Base-by-base conservation (phyloP, 1,140 invertebrate species). In the Batillaria attramentaria region DNA sequence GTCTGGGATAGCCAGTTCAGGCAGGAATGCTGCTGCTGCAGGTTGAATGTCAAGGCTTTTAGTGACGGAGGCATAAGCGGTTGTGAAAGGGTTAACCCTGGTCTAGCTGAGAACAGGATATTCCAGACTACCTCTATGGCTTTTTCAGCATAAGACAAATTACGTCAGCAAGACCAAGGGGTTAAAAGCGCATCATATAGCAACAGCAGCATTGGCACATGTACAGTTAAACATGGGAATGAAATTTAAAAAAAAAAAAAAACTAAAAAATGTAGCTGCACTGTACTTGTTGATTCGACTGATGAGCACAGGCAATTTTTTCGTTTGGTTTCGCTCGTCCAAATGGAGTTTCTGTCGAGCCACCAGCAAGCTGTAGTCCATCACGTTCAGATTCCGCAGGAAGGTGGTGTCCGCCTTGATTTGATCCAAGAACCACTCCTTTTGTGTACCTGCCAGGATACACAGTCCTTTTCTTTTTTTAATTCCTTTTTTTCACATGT, bases 311-410 rank as follows among this genome's bases (percentile, higher is more conserved):
- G 69, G 41, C 39, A 84, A 43, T 31, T 70, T 72, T 28, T 78
- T 69, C 31, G 78, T 54, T 18, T n/a, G 65, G 10, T 66, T 16
- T 28, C 18, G 42, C 46, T 84, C 84, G 18, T 42, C 33, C 10
- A 42, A 33, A 39, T 70, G 62, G 13, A 78, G 75, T 35, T 66
- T 75, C 41, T 87, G 86, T 69, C 82, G 65, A 24, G 84, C 86
- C 57, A 87, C 57, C 57, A 87, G 78, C 1, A 87, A 57, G 42
- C 86, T 87, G 73, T 87, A 87, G 60, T 87, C 86, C 69, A 84
- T 84, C 43, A 85, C 85, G 41, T 82, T 81, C 43, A 86, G 72
- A 37, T 77, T 72, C 31, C 74, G 37, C 78, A 87, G 68, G 66
- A 87, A 87, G 13, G 77, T 68, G n/a, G 84, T 65, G 57, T 87